phyloP scores from a whole-genome alignment of 1,140 invertebrate species.

The Elymnias hypermnestra region DNA sequence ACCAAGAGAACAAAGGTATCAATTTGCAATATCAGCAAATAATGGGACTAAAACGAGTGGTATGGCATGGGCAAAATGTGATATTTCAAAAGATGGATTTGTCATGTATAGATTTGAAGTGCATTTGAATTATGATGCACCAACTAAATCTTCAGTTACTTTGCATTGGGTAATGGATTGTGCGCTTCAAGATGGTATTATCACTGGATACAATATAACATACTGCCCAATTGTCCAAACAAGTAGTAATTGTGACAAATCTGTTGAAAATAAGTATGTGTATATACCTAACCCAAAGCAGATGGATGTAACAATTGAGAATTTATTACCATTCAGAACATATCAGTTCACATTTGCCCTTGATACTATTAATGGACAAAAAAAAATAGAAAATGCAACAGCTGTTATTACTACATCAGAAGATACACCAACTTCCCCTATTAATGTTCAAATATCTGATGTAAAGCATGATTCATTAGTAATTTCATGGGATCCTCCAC shows the following conservation, averaged over 20 bases:
- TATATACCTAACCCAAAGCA: slow-evolving; percentile 46
- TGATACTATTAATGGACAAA: slow-evolving; percentile 82
- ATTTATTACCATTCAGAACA: slow-evolving; percentile 85
- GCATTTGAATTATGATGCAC: slow-evolving; percentile 74
- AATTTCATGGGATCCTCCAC: slow-evolving; percentile 83
- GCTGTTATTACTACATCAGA: slow-evolving; percentile 84
- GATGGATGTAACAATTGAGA: slow-evolving; percentile 69
- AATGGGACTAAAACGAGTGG: slow-evolving; percentile 80
- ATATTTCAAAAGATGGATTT: slow-evolving; percentile 81
- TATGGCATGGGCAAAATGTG: slow-evolving; percentile 87
- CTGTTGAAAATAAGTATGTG: slow-evolving; percentile 52
- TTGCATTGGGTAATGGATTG: slow-evolving; percentile 84
- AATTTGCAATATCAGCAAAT: slow-evolving; percentile 85
- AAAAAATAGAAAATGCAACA: slow-evolving; percentile 81
- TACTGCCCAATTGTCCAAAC: slow-evolving; percentile 81
- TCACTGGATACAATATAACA: slow-evolving; percentile 81
- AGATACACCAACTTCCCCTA: slow-evolving; percentile 79
- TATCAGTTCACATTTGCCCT: slow-evolving; percentile 86
- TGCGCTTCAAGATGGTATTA: slow-evolving; percentile 79
- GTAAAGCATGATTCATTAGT: slow-evolving; percentile 81
- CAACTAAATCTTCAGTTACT: slow-evolving; percentile 78
- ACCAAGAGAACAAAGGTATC: slow-evolving; percentile 56
- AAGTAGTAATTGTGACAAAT: slow-evolving; percentile 47
- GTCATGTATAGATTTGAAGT: slow-evolving; percentile 82
- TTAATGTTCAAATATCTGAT: slow-evolving; percentile 76